These are phyloP conservation scores for Leptinotarsa tumamoca DNA, from an alignment of 2,888 invertebrate species.

Conservation along the genomic window DNA sequence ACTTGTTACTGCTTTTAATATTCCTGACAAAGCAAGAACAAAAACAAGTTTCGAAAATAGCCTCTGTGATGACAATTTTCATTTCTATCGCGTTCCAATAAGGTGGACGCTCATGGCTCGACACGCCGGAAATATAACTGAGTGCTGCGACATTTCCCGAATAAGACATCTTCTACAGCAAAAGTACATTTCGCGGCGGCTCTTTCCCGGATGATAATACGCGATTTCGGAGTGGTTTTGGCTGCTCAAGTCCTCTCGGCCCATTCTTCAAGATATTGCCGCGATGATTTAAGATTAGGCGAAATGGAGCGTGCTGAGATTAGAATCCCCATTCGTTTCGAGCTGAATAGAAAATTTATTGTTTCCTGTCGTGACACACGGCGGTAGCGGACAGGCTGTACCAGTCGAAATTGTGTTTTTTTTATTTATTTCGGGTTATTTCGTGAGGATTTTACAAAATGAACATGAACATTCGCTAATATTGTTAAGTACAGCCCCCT, in stretches of 20 bases:
- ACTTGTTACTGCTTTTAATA: too few species aligned
- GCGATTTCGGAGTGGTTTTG: slow-evolving; percentile 41
- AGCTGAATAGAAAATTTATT: slow-evolving; percentile 48
- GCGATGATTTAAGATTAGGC: slow-evolving; percentile 62
- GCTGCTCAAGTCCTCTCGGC: slow-evolving; percentile 36
- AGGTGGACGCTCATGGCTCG: neutral
- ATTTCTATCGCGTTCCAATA: neutral
- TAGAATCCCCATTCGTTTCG: slow-evolving; percentile 58
- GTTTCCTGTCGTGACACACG: slow-evolving; percentile 33
- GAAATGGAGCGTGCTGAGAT: slow-evolving; percentile 63
- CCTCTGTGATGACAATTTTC: too few species aligned
- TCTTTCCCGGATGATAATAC: slow-evolving; percentile 32
- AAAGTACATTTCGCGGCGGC: slow-evolving; percentile 27
- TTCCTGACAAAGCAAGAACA: too few species aligned
- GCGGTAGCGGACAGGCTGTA: slow-evolving; percentile 21
- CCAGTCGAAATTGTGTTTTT: neutral
- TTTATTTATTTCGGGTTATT: neutral
- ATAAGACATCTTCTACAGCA: slow-evolving; percentile 43
- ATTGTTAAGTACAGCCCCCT: too few species aligned
- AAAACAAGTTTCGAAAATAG: too few species aligned
- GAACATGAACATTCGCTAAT: neutral
- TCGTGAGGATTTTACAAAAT: neutral
- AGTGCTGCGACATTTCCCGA: slow-evolving; percentile 47
- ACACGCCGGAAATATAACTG: slow-evolving; percentile 14
- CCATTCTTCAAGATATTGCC: slow-evolving; percentile 58